Conservation (phyloP, 2,113 vertebrate genomes). For the Brevimyrus niger region DNA sequence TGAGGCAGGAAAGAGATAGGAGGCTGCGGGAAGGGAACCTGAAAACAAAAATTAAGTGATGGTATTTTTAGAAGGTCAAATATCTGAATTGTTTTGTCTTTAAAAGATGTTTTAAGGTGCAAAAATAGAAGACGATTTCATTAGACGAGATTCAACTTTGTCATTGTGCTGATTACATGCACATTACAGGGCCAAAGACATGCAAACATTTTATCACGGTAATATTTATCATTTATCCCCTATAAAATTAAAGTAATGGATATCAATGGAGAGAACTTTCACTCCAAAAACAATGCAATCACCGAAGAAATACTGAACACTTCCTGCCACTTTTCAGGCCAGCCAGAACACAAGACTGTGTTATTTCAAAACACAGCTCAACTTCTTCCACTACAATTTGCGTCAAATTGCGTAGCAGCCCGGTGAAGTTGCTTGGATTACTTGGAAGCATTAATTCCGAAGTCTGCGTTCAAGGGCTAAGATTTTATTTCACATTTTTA, state of each 20-base stretch:
- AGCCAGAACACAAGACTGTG: constrained; percentile 2
- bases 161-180: background rate
- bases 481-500: constrained; percentile 63
- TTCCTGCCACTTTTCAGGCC: background rate
- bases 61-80: background rate
- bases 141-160: background rate
- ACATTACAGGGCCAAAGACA: background rate
- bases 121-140: background rate
- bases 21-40: background rate
- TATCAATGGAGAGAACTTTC: background rate
- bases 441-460: constrained; percentile 58
- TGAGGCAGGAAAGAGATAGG: background rate
- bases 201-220: background rate
- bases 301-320: background rate
- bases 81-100: background rate
- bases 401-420: constrained; percentile 44
- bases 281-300: background rate
- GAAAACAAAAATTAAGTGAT: background rate
- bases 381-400: constrained; percentile 15
- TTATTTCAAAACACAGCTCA: constrained; percentile 18
- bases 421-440: constrained; percentile 61
- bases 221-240: background rate
- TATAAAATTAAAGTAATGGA: background rate
- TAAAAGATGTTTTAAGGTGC: background rate
- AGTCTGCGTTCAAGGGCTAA: constrained; percentile 54